Base-by-base conservation (phyloP, 1,140 invertebrate genomes). In the Drosophila nebulosa region DNA sequence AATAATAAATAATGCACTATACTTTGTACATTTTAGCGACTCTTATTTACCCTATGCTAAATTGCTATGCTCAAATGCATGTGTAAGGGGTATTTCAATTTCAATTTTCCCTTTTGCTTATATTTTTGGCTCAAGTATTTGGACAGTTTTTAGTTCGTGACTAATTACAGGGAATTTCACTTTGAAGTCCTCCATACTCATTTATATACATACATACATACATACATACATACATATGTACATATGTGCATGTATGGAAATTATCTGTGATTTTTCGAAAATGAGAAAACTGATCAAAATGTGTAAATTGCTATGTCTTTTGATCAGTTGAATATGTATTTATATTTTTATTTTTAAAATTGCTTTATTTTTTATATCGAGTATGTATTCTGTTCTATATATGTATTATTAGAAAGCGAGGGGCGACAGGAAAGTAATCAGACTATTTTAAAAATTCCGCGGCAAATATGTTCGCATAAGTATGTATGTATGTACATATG, bases 161-260 rank as follows among this genome's bases (percentile, higher is more conserved):
- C 81, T 85, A 86, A 86, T 72, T 88, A 81, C 71, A 78, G 70
- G 35, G 52, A 74, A 74, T 69, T 86, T 86, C 64, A 67, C 81
- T 85, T 85, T 86, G 81, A 85, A 81, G 81, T 88, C 73, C 46
- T 39, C 18, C 62, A 56, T 64, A 69, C 64, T 58, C 56, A 22
- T 16, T n/a, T 35, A 36, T 46, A 16, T 4, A 36, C 35, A 36
- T n/a, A 55, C 35, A 58, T 64, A 57, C 63, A 39, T 51, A 32
- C 51, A 72, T 64, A 57, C 51, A 72, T 64, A 72, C n/a, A n/a
- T n/a, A n/a, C n/a, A n/a, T n/a, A n/a, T n/a, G n/a, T n/a, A n/a
- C n/a, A n/a, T n/a, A n/a, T n/a, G n/a, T n/a, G n/a, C n/a, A n/a
- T n/a, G n/a, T n/a, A n/a, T n/a, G n/a, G n/a, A n/a, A n/a, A n/a